Evolutionary conservation across 2,113 vertebrate species (phyloP), one percentile per base, ranked within the genome.

Genomic region (Calidris pugnax): DNA sequence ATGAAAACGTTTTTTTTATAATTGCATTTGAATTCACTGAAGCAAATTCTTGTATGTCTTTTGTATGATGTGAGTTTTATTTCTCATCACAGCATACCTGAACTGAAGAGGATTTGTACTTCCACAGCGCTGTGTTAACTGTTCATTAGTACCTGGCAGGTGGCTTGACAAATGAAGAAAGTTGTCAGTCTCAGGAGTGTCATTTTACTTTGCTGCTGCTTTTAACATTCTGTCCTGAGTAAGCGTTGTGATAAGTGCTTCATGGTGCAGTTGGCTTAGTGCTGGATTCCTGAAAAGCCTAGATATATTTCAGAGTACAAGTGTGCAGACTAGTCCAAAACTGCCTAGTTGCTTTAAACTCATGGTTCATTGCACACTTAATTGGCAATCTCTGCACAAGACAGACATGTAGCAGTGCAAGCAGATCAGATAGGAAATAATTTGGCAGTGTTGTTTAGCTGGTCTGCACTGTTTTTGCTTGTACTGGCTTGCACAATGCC

Each of bases 301-400:
- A 33, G 45, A 19, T 79, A 13, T 20, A 8, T 35, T 81, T 41
- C 35, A 20, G 43, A 67, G 35, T 37, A 1, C 17, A 48, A 56
- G 57, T 21, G 56, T 55, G 55, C 66, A 91, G 45, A 24, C 3
- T 6, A n/a, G 57, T 21, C 35, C 30, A 6, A 66, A 22, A 3
- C 22, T 78, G 28, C 32, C 48, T 10, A 2, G 1, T 4, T 57
- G 26, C 43, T 56, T 59, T 35, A 47, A 62, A 41, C 10, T 83
- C 19, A 1, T 1, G 2, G 13, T n/a, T 33, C 47, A 0, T 10
- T 43, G 53, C 9, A 7, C 16, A 3, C 72, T 26, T 35, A n/a
- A 22, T 45, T 67, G 21, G 39, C 39, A 51, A 13, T 41, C 39
- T 19, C 74, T 64, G 45, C 83, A 15, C 19, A 4, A 37, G 67